Evolutionary conservation across 1,140 invertebrate genomes (phyloP).

Genomic region (Papilio machaon): DNA sequence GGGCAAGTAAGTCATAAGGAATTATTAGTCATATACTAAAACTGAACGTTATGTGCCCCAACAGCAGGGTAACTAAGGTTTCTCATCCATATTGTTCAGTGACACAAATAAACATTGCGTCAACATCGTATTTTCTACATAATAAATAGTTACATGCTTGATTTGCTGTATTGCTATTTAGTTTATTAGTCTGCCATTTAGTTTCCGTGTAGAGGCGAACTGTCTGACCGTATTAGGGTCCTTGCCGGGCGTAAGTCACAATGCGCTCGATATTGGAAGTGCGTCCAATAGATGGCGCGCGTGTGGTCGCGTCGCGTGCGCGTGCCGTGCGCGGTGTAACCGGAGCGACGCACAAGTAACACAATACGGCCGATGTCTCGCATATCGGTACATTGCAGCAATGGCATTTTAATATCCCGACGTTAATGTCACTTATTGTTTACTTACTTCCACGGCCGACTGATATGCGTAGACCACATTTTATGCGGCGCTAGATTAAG

Average conservation of each 20-base stretch:
- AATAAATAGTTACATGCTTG: constrained; percentile 36
- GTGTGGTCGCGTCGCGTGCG: constrained; percentile 79
- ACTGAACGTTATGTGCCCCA: background rate
- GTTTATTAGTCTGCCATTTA: constrained; percentile 34
- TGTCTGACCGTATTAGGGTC: constrained; percentile 37
- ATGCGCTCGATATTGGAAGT: constrained; percentile 56
- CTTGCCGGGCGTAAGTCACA: constrained; percentile 36
- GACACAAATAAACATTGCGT: constrained; percentile 27
- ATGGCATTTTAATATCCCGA: constrained; percentile 78
- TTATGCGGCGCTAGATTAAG: constrained; percentile 31
- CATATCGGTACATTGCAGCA: constrained; percentile 76
- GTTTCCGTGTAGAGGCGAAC: constrained; percentile 37
- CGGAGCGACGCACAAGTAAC: constrained; percentile 79
- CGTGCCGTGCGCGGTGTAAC: constrained; percentile 65
- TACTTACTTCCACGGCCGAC: constrained; percentile 65
- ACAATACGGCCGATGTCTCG: constrained; percentile 77
- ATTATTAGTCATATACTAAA: background rate
- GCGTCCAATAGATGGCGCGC: constrained; percentile 70
- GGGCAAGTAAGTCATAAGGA: background rate
- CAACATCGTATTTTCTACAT: constrained; percentile 22
- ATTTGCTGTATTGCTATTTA: constrained; percentile 34
- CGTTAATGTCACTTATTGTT: constrained; percentile 78
- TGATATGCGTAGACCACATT: constrained; percentile 63
- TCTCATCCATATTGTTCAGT: constrained; percentile 4
- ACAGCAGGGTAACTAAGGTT: background rate